Base-by-base conservation (phyloP, 2,888 invertebrate species). In the Athrips mouffetella region DNA sequence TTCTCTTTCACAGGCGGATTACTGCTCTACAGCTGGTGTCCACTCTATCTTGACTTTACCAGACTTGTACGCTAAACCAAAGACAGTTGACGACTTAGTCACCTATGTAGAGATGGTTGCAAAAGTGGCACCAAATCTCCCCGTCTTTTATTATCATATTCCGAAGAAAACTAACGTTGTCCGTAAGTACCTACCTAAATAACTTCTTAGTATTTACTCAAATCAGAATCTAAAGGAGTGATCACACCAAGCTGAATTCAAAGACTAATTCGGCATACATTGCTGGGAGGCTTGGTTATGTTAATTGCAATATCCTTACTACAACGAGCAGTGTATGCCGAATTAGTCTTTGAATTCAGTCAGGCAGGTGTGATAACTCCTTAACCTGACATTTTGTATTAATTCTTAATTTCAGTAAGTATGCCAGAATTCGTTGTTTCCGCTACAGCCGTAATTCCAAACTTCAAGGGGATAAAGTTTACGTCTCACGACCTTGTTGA, bases 51-150 rank as follows among this genome's bases (percentile, higher is more conserved):
- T 94, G 25, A 92, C 92, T 44, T 72, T 94, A 18, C 94, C 94
- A 0, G 94, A 94, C 54, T 72, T 94, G 20, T 94, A 93, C 71
- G 92, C 91, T 70, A 93, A 92, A 63, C 94, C 94, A 1, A 78
- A 67, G 29, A 89, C 67, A 1, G 73, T 86, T 1, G 73, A 83
- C 5, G 90, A 92, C 45, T 72, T 94, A 11, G 90, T 91, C 1
- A 72, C 83, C 42, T 94, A 94, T 63, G 77, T 94, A 47, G 82
- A 89, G 64, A 63, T 81, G 10, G 90, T 96, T 6, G 89, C 92
- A 0, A 73, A 85, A 8, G 91, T 91, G 1, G 94, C 94, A 0
- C 92, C 93, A 0, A 90, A 89, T 0, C 90, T 91, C 1, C 95
- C 95, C 0, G 81, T 96, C 44, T 83, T 94, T 25, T 95, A 95